These are phyloP conservation scores for Cryptoprocta ferox DNA, from an alignment of 2,797 vertebrate genomes.

Conservation along the genomic window DNA sequence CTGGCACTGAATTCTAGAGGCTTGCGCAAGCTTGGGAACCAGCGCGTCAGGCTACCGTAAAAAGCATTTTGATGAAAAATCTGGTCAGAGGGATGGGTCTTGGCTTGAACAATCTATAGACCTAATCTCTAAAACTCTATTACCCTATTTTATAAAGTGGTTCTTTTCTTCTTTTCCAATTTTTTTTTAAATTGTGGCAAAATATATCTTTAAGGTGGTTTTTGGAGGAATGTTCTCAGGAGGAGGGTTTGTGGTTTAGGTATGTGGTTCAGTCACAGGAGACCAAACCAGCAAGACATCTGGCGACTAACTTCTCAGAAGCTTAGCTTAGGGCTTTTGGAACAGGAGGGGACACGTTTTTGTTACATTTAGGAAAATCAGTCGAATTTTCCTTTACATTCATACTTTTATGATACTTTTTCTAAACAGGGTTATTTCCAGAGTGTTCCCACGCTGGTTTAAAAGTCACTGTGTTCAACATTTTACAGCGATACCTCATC, in stretches of 20 bases:
- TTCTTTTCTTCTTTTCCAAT: not conserved
- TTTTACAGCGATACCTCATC: conserved; percentile 85
- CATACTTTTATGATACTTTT: not conserved
- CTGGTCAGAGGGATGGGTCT: not conserved
- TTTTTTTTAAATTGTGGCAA: not conserved
- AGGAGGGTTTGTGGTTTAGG: not conserved
- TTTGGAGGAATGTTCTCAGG: not conserved
- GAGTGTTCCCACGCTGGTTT: not conserved
- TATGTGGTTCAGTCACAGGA: not conserved
- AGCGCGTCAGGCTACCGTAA: too few species aligned
- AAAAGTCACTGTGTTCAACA: not conserved
- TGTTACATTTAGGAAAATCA: not conserved
- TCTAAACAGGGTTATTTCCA: not conserved
- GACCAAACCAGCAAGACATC: not conserved
- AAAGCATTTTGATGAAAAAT: not conserved
- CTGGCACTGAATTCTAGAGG: not conserved
- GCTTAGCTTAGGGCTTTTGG: not conserved
- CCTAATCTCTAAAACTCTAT: not conserved
- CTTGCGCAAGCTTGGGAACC: not conserved
- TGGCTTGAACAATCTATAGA: not conserved
- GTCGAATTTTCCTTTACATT: not conserved
- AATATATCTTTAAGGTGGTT: not conserved
- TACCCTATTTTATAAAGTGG: not conserved
- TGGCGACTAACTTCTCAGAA: not conserved
- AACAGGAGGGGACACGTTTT: not conserved